Percentiles rank a stretch among this genome's conserved stretches.
Evolutionary conservation across 1,140 invertebrate species (phyloP).

Genomic region (Epicauta chinensis): DNA sequence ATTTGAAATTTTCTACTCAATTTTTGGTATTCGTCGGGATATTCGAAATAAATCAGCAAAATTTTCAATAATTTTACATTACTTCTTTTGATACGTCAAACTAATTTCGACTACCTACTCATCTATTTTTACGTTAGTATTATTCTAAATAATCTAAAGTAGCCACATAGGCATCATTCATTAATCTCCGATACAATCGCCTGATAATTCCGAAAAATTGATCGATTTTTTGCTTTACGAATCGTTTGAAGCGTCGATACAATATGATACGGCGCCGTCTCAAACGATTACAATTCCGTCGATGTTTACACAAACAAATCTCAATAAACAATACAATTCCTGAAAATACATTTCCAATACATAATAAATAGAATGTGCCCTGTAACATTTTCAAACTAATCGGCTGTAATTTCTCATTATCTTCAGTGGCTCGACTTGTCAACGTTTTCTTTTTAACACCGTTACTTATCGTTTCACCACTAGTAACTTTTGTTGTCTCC

Average conservation of each 20-base stretch:
- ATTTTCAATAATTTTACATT: too few species aligned
- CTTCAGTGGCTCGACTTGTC: constrained; percentile 29
- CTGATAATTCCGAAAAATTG: background rate
- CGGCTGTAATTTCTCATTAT: constrained; percentile 47
- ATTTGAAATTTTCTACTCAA: too few species aligned
- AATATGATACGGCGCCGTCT: background rate
- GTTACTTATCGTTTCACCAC: background rate
- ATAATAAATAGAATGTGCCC: constrained; percentile 58
- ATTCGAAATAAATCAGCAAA: too few species aligned
- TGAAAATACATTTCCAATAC: constrained; percentile 22
- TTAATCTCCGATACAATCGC: constrained; percentile 2
- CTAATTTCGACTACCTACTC: too few species aligned
- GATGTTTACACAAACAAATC: constrained; percentile 5
- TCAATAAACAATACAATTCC: constrained; percentile 6
- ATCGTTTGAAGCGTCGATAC: background rate
- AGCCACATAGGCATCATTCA: constrained; percentile 11
- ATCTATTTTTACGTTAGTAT: too few species aligned
- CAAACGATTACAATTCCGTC: background rate
- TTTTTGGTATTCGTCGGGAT: too few species aligned
- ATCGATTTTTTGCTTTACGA: background rate
- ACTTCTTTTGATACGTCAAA: too few species aligned
- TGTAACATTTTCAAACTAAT: constrained; percentile 58
- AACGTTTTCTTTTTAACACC: constrained; percentile 29
- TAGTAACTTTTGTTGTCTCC: constrained; percentile 29
- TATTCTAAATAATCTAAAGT: constrained; percentile 15